Evolutionary conservation across 1,140 invertebrate genomes (phyloP).

Genomic region (Aphaenogaster floridana): DNA sequence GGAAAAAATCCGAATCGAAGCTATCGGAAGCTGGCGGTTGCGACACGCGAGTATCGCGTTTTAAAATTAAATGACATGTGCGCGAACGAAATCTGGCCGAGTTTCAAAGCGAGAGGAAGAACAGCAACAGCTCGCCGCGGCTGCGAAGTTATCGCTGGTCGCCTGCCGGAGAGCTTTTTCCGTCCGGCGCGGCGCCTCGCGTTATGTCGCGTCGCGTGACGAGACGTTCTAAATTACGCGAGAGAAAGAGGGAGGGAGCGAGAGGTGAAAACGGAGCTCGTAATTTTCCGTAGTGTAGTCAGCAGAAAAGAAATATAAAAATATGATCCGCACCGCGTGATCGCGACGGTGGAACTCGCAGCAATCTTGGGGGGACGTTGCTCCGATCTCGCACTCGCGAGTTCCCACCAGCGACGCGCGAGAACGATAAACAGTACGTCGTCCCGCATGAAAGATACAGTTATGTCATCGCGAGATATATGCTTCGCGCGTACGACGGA

Average conservation of each 20-base stretch:
- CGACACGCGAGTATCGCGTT: conserved; percentile 59
- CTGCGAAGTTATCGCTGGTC: neutral
- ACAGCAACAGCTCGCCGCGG: conserved; percentile 42
- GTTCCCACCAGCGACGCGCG: neutral
- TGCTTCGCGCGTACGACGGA: neutral
- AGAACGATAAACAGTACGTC: neutral
- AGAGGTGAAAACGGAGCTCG: neutral
- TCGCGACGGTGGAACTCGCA: neutral
- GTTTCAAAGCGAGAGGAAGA: conserved; percentile 47
- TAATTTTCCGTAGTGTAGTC: neutral
- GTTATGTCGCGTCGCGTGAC: neutral
- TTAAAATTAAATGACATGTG: conserved; percentile 70
- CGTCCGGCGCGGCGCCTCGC: neutral
- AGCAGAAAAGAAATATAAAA: neutral
- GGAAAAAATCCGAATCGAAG: conserved; percentile 15
- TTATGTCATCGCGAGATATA: conserved; percentile 17
- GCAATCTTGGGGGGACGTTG: neutral
- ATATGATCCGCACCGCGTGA: neutral
- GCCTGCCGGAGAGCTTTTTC: conserved; percentile 21
- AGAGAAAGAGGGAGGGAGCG: too few relatives aligned
- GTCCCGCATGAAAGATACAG: neutral
- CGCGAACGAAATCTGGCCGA: conserved; percentile 57
- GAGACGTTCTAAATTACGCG: conserved; percentile 35
- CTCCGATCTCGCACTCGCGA: neutral
- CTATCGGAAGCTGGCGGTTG: conserved; percentile 24